phyloP scores from a whole-genome alignment of 1,140 invertebrate genomes.

The Zaprionus lachaisei region DNA sequence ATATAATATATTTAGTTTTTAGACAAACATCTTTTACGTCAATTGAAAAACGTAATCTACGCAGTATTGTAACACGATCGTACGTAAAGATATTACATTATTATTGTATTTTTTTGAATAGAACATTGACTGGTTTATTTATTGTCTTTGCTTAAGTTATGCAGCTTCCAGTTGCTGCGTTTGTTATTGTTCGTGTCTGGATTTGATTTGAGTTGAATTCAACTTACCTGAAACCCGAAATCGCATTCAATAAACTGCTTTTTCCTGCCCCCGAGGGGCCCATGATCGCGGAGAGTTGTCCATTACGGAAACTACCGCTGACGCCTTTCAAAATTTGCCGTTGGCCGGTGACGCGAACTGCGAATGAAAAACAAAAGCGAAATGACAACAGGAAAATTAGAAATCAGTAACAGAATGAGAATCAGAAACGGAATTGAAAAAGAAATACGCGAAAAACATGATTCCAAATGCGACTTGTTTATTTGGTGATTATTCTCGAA shows the following conservation, averaged over 20 bases:
- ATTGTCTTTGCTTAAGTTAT: background rate
- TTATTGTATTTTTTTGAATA: background rate
- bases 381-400: slow-evolving; percentile 19
- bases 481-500: background rate
- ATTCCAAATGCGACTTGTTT: slow-evolving; percentile 13
- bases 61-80: background rate
- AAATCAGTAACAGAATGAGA: slow-evolving; percentile 7
- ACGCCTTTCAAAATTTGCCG: slow-evolving; percentile 87
- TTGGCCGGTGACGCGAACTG: slow-evolving; percentile 72
- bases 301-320: slow-evolving; percentile 89
- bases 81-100: background rate
- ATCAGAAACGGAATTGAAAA: background rate
- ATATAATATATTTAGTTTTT: background rate
- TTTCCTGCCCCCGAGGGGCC: slow-evolving; percentile 94
- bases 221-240: slow-evolving; percentile 89
- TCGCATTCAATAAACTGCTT: slow-evolving; percentile 90
- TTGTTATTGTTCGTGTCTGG: slow-evolving; percentile 2
- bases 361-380: slow-evolving; percentile 32
- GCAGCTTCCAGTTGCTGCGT: slow-evolving; percentile 19
- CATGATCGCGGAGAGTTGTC: slow-evolving; percentile 93
- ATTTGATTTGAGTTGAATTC: background rate
- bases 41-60: too few species aligned
- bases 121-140: background rate
- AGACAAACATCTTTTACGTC: background rate
- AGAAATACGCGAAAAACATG: slow-evolving; percentile 13